Conservation (phyloP, 2,797 vertebrate species). For the Apogon talboti region DNA sequence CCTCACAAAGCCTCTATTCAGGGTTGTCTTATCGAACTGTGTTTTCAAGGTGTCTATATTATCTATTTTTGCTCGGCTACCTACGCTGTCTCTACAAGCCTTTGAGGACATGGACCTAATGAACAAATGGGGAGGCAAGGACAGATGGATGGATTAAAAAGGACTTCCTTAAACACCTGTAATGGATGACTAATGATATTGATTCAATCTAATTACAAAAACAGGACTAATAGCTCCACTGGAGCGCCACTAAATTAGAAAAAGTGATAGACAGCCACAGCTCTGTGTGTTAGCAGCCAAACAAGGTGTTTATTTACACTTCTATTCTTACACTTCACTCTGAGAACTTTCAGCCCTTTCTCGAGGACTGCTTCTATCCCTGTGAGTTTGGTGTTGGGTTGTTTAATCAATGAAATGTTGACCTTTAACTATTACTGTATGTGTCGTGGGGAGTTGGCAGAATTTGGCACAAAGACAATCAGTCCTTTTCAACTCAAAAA, state of each 20-base stretch:
- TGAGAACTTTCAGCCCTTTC: slow-evolving; percentile 4
- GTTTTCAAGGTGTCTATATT: background rate
- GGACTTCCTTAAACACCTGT: slow-evolving; percentile 58
- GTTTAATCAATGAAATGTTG: slow-evolving; percentile 37
- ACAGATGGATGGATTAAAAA: slow-evolving; percentile 46
- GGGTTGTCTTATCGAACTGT: background rate
- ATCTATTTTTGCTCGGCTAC: background rate
- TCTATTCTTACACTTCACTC: slow-evolving; percentile 8
- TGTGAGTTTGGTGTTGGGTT: slow-evolving; percentile 30
- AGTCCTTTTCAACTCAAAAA: slow-evolving; percentile 40
- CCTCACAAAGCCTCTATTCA: background rate
- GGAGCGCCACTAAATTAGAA: slow-evolving; percentile 45
- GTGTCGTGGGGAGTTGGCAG: slow-evolving; percentile 14
- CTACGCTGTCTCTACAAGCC: background rate
- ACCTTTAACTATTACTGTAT: slow-evolving; percentile 27
- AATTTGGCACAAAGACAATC: slow-evolving; percentile 29
- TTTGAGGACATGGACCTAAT: slow-evolving; percentile 5
- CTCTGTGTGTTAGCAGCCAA: slow-evolving; percentile 31
- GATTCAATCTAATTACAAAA: slow-evolving; percentile 71
- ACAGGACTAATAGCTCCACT: slow-evolving; percentile 56
- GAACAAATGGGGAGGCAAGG: slow-evolving; percentile 14
- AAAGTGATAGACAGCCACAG: slow-evolving; percentile 47
- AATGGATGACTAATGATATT: slow-evolving; percentile 71
- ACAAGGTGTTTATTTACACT: slow-evolving; percentile 22
- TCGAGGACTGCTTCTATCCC: background rate